These are phyloP conservation scores for Augiades crinisus DNA, from an alignment of 2,888 invertebrate genomes.

Conservation along the genomic window DNA sequence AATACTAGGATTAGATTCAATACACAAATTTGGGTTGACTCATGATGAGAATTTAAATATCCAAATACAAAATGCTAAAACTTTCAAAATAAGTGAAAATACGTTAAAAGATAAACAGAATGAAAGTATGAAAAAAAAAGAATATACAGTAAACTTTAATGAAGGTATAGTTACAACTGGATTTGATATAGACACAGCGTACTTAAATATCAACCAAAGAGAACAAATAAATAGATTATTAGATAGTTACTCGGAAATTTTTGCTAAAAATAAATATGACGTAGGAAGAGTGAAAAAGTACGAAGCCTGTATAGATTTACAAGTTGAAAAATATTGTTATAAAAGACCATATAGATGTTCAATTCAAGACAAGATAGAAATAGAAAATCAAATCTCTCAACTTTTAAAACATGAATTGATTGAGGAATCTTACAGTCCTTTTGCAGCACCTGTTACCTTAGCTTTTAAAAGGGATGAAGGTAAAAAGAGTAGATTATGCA, in stretches of 20 bases:
- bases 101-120: conserved; percentile 6
- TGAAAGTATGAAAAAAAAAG: conserved; percentile 12
- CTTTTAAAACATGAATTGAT: conserved; percentile 6
- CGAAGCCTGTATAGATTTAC: conserved; percentile 10
- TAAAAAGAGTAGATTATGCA: conserved; percentile 35
- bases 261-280: conserved; percentile 31
- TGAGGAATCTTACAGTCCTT: conserved; percentile 28
- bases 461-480: conserved; percentile 33
- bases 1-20: conserved; percentile 21
- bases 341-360: conserved; percentile 14
- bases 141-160: conserved; percentile 30
- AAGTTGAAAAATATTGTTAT: conserved; percentile 12
- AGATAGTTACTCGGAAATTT: conserved; percentile 25
- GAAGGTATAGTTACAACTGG: conserved; percentile 29
- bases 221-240: conserved; percentile 27
- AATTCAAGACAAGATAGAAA: conserved; percentile 12
- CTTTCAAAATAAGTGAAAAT: background rate
- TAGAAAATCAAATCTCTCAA: conserved; percentile 11
- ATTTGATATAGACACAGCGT: conserved; percentile 26
- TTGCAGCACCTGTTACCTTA: conserved; percentile 36
- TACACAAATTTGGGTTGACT: conserved; percentile 17
- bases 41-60: conserved; percentile 22
- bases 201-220: conserved; percentile 29
- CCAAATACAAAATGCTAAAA: conserved; percentile 5
- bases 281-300: conserved; percentile 20